Conservation (phyloP, 2,888 invertebrate species). For the Spialia ferax region DNA sequence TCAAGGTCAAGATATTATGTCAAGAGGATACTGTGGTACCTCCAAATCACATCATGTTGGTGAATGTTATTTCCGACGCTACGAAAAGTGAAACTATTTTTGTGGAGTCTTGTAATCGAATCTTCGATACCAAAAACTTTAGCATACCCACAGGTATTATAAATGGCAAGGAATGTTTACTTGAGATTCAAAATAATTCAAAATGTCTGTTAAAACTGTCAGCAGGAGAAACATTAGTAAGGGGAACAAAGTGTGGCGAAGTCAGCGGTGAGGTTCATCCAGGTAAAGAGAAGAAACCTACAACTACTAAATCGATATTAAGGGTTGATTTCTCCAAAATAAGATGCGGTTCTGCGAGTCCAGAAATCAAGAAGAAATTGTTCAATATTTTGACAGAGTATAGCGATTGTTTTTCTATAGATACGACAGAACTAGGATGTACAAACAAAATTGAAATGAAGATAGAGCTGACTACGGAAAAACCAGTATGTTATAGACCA, state of each 20-base stretch:
- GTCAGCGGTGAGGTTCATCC: neutral
- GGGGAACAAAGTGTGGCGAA: conserved; percentile 1
- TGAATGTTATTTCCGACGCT: conserved; percentile 1
- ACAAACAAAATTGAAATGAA: conserved; percentile 11
- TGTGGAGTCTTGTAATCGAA: conserved; percentile 1
- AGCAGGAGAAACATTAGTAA: neutral
- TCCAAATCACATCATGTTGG: conserved; percentile 2
- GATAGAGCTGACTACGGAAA: neutral
- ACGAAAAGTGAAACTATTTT: neutral
- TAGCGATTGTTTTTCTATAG: conserved; percentile 4
- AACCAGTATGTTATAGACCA: conserved; percentile 2
- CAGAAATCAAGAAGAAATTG: neutral
- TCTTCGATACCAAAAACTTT: neutral
- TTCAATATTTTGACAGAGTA: conserved; percentile 4
- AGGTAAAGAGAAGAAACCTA: neutral
- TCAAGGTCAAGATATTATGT: conserved; percentile 1
- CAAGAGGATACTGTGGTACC: neutral
- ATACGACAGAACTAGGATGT: conserved; percentile 1
- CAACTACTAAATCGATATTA: neutral
- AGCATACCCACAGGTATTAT: conserved; percentile 1
- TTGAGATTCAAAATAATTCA: neutral
- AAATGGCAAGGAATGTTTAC: conserved; percentile 1
- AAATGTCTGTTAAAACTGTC: neutral
- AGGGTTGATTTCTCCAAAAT: conserved; percentile 1
- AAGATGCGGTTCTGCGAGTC: conserved; percentile 1